Percentiles rank a stretch among this genome's conserved stretches.
These are phyloP conservation scores for Odontothrips loti DNA, from an alignment of 2,888 invertebrate genomes.

Conservation along the genomic window DNA sequence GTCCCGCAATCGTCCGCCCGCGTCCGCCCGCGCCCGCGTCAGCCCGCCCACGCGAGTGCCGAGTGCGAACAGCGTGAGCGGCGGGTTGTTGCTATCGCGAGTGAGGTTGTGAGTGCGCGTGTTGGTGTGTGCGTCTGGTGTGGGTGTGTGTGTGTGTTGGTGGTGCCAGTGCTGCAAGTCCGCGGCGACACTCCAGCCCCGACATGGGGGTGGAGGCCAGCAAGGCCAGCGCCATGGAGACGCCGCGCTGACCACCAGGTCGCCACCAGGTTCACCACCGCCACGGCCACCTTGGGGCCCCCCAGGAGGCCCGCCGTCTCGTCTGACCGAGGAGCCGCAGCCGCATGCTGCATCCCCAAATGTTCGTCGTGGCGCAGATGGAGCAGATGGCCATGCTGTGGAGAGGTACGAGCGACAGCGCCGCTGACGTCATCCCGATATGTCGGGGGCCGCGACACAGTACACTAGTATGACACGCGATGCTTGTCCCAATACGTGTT, in stretches of 20 bases:
- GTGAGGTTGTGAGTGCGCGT: not conserved
- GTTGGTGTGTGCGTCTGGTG: not conserved
- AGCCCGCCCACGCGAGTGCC: not conserved
- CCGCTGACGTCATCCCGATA: too few species aligned
- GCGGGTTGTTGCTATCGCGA: not conserved
- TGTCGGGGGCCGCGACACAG: too few species aligned
- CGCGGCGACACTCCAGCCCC: not conserved
- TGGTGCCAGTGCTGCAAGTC: not conserved
- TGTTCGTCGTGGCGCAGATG: slow-evolving; percentile 19
- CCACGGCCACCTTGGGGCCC: not conserved
- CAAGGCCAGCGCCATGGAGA: not conserved
- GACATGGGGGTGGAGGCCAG: not conserved
- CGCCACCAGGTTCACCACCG: not conserved
- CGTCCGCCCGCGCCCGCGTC: not conserved
- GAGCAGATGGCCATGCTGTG: slow-evolving; percentile 22
- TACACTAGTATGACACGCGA: too few species aligned
- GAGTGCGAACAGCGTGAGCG: not conserved
- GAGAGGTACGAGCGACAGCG: not conserved
- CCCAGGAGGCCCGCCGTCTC: not conserved
- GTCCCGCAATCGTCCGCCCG: not conserved
- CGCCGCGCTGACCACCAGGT: not conserved
- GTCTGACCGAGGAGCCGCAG: not conserved
- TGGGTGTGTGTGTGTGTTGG: too few species aligned
- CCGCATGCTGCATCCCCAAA: not conserved
- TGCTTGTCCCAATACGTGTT: too few species aligned